phyloP scores from a whole-genome alignment of 1,140 invertebrate species.

The Trachymyrmex septentrionalis region DNA sequence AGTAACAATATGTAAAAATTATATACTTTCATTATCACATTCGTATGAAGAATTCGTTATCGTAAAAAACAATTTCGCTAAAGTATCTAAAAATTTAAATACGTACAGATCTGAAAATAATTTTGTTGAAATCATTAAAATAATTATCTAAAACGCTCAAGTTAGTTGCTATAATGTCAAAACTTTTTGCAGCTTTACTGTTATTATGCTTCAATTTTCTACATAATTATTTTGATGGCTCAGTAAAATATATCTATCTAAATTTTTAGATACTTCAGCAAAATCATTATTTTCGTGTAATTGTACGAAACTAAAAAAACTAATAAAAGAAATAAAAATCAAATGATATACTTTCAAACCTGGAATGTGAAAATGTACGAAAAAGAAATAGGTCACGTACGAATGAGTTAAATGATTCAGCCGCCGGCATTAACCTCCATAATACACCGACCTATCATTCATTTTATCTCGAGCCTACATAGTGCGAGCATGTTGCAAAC shows the following conservation, averaged over 20 bases:
- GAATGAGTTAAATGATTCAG: constrained; percentile 32
- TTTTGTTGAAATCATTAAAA: too few relatives aligned
- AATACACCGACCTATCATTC: constrained; percentile 66
- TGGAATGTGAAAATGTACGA: neutral
- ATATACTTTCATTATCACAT: neutral
- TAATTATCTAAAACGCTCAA: too few relatives aligned
- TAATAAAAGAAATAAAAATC: neutral
- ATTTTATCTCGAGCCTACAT: constrained; percentile 64
- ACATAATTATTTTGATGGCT: too few relatives aligned
- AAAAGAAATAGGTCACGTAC: constrained; percentile 15
- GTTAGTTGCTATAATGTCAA: neutral
- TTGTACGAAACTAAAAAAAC: neutral
- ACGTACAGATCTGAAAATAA: too few relatives aligned
- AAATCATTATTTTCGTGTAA: too few relatives aligned
- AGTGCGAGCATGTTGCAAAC: constrained; percentile 62
- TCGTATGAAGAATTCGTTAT: neutral
- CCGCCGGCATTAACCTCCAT: constrained; percentile 39
- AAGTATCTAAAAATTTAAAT: too few relatives aligned
- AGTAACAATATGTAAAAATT: neutral
- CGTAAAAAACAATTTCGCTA: too few relatives aligned
- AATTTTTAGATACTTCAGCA: too few relatives aligned
- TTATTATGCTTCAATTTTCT: too few relatives aligned
- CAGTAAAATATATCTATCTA: too few relatives aligned
- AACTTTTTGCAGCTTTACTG: too few relatives aligned
- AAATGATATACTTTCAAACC: neutral